Base-by-base conservation (phyloP, 2,113 vertebrate species). In the Salvator merianae region DNA sequence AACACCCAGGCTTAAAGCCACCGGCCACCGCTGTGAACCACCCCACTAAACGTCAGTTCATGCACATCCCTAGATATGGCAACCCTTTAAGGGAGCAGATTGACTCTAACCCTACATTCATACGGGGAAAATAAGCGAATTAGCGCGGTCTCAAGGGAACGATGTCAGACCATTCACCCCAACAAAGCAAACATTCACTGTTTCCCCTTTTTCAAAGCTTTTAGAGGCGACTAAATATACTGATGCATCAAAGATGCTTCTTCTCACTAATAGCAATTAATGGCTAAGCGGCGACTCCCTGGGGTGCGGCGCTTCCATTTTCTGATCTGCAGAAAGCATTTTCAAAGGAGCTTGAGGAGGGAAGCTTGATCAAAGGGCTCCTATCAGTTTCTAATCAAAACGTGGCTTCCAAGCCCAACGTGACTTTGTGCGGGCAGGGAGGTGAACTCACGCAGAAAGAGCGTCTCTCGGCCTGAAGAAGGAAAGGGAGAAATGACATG, bases 251-350 rank as follows among this genome's bases (percentile, higher is more conserved):
- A 32, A 40, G 18, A 74, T 24, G 18, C 30, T 30, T 63, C n/a
- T 55, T 63, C 43, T 55, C 13, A 2, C 55, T 74, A 74, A 74
- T 82, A 74, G 70, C 81, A 65, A 74, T 65, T 82, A 82, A 65
- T 63, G 70, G 55, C 28, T 38, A 43, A 32, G 38, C 5, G 1
- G 8, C 20, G 30, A 9, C 43, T 63, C 20, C 36, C 20, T 47
- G 28, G 8, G 30, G 36, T 38, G 28, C 72, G 30, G 36, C 30
- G 28, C 72, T 72, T 55, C 79, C 47, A 71, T 55, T 70, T 36
- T 20, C 32, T 73, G 53, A 72, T 82, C 69, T 40, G 69, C 50
- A 38, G 20, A 63, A 40, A 62, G 34, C 7, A 7, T n/a, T 36
- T 73, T 82, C 53, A 82, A 55, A 82, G 50, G 53, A 4, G 13